Percentiles rank a stretch among this genome's conserved stretches.
phyloP scores from a whole-genome alignment of 1,140 invertebrate species.

The Drosophila melanogaster region DNA sequence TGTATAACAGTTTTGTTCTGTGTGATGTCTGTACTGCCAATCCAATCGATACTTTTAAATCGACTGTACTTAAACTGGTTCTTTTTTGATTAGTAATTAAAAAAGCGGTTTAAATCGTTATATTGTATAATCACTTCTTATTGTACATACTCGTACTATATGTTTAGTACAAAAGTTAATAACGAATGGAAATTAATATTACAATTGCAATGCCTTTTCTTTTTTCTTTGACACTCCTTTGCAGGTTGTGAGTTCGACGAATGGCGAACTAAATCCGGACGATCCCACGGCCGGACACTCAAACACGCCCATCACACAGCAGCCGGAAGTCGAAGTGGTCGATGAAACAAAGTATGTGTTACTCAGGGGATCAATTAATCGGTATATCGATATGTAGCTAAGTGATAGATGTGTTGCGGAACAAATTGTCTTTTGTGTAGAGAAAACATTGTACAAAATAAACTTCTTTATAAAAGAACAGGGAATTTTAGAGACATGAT shows the following conservation, averaged over 20 bases:
- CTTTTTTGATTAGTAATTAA: constrained; percentile 68
- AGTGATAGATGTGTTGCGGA: background rate
- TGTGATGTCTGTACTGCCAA: constrained; percentile 24
- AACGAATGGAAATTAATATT: constrained; percentile 10
- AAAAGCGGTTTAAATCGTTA: constrained; percentile 43
- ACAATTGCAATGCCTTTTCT: constrained; percentile 14
- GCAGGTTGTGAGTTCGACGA: constrained; percentile 98
- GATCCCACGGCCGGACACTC: constrained; percentile 98
- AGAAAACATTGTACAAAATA: background rate
- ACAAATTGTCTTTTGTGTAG: background rate
- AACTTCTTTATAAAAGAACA: background rate
- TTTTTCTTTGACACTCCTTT: constrained; percentile 70
- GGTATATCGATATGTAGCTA: constrained; percentile 36
- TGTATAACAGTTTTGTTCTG: constrained; percentile 33
- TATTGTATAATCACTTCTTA: constrained; percentile 60
- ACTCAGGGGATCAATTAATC: constrained; percentile 30
- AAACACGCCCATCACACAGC: constrained; percentile 97
- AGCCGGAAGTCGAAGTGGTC: constrained; percentile 95
- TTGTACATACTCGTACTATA: constrained; percentile 49
- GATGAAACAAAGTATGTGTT: constrained; percentile 94
- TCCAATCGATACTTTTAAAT: constrained; percentile 19
- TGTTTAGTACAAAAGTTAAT: constrained; percentile 63
- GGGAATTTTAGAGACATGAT: background rate
- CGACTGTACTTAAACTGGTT: constrained; percentile 34
- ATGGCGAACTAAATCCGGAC: constrained; percentile 97